Percentiles rank a stretch among this genome's conserved stretches.
Evolutionary conservation across 35 echinoderm and acorn worm species (phyloP).

Genomic region (Lytechinus pictus): DNA sequence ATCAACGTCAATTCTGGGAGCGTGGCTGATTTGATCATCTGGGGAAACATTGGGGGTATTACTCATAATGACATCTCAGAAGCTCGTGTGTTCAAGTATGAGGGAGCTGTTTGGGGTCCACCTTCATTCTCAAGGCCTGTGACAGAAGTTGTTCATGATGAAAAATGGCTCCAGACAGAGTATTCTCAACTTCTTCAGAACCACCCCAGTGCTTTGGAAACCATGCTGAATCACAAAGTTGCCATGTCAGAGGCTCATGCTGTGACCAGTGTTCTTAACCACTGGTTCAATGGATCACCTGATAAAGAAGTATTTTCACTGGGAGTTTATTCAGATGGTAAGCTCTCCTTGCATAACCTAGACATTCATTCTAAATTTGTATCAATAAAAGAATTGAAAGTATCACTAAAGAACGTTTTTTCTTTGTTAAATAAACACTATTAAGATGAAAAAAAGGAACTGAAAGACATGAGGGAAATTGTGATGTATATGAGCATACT

Average conservation of each 20-base stretch:
- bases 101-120: conserved; percentile 95
- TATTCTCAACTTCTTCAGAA: conserved; percentile 72
- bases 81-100: conserved; percentile 82
- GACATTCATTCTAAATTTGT: too few relatives aligned
- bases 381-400: too few relatives aligned
- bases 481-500: too few relatives aligned
- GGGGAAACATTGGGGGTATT: conserved; percentile 89
- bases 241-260: conserved; percentile 80
- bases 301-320: conserved; percentile 75
- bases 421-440: too few relatives aligned
- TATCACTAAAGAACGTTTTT: too few relatives aligned
- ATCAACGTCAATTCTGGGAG: conserved; percentile 90
- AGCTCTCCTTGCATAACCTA: background rate
- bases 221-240: conserved; percentile 63
- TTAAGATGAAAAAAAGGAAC: too few relatives aligned
- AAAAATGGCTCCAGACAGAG: conserved; percentile 95
- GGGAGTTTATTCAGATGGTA: conserved; percentile 94
- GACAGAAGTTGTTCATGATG: conserved; percentile 92
- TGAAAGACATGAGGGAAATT: too few relatives aligned
- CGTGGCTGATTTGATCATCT: conserved; percentile 82
- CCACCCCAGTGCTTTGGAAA: conserved; percentile 65
- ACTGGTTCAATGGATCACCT: conserved; percentile 90
- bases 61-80: conserved; percentile 73
- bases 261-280: conserved; percentile 72
- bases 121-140: conserved; percentile 85